These are phyloP conservation scores for Leptopilina myrica DNA, from an alignment of 2,888 invertebrate genomes.

Conservation along the genomic window DNA sequence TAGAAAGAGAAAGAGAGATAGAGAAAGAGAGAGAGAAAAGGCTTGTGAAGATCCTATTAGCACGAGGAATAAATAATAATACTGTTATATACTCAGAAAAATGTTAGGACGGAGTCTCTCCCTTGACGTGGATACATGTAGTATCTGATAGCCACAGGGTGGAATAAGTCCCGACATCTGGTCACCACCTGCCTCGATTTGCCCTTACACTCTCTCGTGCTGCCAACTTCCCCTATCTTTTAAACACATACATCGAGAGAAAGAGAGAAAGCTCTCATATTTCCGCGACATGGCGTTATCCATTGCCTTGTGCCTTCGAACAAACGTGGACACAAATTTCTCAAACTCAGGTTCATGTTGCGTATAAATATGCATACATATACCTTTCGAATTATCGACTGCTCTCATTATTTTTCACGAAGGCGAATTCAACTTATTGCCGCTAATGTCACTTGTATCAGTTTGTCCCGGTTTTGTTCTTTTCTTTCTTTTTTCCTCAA, in stretches of 20 bases:
- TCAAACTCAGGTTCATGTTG: neutral
- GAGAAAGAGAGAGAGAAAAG: neutral
- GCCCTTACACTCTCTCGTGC: constrained; percentile 65
- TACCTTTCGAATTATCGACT: neutral
- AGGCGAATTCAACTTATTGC: neutral
- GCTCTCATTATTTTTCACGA: neutral
- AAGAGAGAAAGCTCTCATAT: constrained; percentile 52
- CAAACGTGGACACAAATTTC: constrained; percentile 45
- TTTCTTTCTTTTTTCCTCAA: no score
- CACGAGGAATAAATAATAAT: neutral
- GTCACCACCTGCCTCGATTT: constrained; percentile 75
- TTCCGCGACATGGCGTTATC: constrained; percentile 55
- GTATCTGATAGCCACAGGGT: constrained; percentile 65
- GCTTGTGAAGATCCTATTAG: constrained; percentile 5
- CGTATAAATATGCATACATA: neutral
- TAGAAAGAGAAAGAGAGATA: no score
- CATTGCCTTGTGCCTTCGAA: constrained; percentile 58
- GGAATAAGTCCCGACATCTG: constrained; percentile 73
- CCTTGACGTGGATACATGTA: constrained; percentile 19
- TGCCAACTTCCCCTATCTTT: constrained; percentile 61
- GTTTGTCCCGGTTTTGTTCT: no score
- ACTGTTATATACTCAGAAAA: constrained; percentile 7
- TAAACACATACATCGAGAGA: neutral
- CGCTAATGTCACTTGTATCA: neutral
- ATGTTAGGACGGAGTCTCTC: constrained; percentile 15